Evolutionary conservation across 2,113 vertebrate species (phyloP).

Genomic region (Epinephelus moara): DNA sequence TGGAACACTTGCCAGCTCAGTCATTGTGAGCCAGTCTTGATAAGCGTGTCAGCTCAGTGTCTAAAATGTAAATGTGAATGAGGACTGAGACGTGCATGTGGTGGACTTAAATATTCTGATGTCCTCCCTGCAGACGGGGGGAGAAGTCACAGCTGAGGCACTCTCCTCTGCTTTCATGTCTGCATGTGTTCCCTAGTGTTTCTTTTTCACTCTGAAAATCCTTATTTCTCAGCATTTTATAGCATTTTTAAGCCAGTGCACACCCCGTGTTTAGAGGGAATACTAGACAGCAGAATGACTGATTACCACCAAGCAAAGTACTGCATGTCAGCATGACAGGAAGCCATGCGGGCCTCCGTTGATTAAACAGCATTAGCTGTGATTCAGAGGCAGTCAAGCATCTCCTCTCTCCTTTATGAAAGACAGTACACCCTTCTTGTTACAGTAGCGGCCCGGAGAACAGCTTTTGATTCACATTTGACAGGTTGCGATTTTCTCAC

Average conservation of each 20-base stretch:
- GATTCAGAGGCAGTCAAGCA: constrained; percentile 24
- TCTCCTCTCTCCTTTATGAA: constrained; percentile 24
- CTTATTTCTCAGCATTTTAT: constrained; percentile 2
- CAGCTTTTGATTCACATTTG: constrained; percentile 44
- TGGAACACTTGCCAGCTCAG: constrained; percentile 9
- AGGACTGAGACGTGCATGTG: not conserved
- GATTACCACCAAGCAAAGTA: constrained; percentile 29
- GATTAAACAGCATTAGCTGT: constrained; percentile 44
- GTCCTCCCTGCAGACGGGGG: not conserved
- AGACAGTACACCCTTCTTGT: constrained; percentile 26
- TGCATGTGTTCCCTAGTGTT: not conserved
- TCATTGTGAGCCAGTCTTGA: constrained; percentile 2
- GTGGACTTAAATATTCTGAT: constrained; percentile 21
- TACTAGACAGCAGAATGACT: constrained; percentile 27
- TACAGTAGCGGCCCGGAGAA: constrained; percentile 13
- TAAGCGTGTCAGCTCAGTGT: constrained; percentile 27
- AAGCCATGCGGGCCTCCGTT: constrained; percentile 10
- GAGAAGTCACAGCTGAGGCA: not conserved
- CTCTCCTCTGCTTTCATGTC: not conserved
- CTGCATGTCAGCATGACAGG: constrained; percentile 43
- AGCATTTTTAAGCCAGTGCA: not conserved
- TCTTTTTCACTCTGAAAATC: not conserved
- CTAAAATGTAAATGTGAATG: constrained; percentile 48
- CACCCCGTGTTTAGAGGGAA: not conserved
- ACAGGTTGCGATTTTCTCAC: constrained; percentile 41